These are phyloP conservation scores for Anguilla megastoma DNA, from an alignment of 2,797 vertebrate genomes.

Conservation along the genomic window DNA sequence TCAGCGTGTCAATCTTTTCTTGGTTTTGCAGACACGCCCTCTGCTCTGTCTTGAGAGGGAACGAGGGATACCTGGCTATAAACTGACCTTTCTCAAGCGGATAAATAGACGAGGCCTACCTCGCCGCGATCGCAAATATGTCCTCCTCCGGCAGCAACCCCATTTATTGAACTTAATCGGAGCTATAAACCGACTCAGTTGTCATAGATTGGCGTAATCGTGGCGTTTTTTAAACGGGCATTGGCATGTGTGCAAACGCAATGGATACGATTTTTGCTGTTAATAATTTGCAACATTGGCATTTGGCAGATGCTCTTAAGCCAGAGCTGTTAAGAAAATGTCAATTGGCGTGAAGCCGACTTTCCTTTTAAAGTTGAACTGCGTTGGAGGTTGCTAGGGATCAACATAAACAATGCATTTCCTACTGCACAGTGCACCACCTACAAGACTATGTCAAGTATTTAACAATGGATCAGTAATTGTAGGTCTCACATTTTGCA, in stretches of 20 bases:
- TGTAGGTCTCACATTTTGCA: neutral
- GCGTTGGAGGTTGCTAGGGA: neutral
- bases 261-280: neutral
- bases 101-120: neutral
- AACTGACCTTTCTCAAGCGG: neutral
- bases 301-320: neutral
- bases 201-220: neutral
- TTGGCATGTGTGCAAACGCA: neutral
- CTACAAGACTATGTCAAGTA: neutral
- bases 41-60: conserved; percentile 35
- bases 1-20: neutral
- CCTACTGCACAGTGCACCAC: neutral
- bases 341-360: neutral
- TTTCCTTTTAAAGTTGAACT: neutral
- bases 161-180: neutral
- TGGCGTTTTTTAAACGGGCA: neutral
- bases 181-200: neutral
- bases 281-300: neutral
- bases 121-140: neutral
- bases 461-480: neutral
- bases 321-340: too few species aligned
- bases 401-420: neutral
- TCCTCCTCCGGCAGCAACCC: neutral
- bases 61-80: neutral
- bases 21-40: conserved; percentile 75